A percentile compares a stretch with the other conserved stretches of the same genome.
Evolutionary conservation across 2,113 vertebrate species (phyloP).

Genomic region (Channa argus): DNA sequence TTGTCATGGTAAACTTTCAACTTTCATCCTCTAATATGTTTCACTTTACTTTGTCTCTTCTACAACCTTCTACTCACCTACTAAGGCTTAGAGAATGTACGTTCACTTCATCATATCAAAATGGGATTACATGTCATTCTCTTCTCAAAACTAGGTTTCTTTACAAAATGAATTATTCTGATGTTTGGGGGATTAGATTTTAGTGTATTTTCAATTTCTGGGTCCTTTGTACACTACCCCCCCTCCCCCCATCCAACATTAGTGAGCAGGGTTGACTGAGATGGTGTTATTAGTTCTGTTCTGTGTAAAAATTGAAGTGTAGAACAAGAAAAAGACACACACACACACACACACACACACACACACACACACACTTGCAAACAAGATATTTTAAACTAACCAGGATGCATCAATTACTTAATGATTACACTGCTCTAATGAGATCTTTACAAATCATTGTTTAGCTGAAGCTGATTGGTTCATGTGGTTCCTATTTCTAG

Average conservation of each 20-base stretch:
- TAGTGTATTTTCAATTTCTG: constrained; percentile 31
- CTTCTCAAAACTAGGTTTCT: constrained; percentile 28
- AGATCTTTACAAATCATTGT: constrained; percentile 18
- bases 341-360: no score
- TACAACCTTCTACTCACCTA: background rate
- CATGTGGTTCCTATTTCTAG: background rate
- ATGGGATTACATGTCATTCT: constrained; percentile 40
- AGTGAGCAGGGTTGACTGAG: constrained; percentile 11
- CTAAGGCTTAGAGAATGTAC: background rate
- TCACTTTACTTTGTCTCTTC: background rate
- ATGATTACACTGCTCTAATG: constrained; percentile 35
- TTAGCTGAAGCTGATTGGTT: constrained; percentile 12
- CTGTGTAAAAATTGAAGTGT: constrained; percentile 14
- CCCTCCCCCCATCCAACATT: background rate
- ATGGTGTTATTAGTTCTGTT: constrained; percentile 35
- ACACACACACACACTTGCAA: background rate
- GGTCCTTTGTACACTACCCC: constrained; percentile 22
- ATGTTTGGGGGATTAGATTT: constrained; percentile 37
- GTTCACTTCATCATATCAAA: constrained; percentile 24
- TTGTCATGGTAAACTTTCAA: background rate
- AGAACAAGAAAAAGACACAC: background rate
- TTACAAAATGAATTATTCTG: constrained; percentile 54
- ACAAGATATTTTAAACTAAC: constrained; percentile 14
- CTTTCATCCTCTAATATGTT: background rate
- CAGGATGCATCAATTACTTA: constrained; percentile 7